phyloP scores from a whole-genome alignment of 2,797 vertebrate species.

The Parambassis ranga region DNA sequence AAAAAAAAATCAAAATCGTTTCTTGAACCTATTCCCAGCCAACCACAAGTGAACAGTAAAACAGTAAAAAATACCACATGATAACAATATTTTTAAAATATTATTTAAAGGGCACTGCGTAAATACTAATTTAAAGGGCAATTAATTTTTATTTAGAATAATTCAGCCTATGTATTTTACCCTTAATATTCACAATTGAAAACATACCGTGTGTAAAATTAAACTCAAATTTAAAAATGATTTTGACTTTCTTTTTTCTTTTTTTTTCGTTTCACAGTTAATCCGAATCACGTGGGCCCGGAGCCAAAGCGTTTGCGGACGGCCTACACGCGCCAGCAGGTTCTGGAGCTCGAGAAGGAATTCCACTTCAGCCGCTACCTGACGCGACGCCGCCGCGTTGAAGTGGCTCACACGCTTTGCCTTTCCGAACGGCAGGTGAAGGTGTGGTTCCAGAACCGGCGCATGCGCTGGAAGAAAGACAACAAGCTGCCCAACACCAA shows the following conservation, averaged over 20 bases:
- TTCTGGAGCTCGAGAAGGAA: conserved; percentile 95
- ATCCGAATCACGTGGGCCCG: conserved; percentile 88
- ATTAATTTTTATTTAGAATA: neutral
- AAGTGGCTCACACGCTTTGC: conserved; percentile 91
- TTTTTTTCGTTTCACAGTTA: conserved; percentile 82
- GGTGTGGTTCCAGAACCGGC: conserved; percentile 98
- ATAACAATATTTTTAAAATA: neutral
- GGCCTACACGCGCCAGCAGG: conserved; percentile 96
- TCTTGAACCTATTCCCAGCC: conserved; percentile 16
- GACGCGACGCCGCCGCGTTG: conserved; percentile 91
- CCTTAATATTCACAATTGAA: neutral
- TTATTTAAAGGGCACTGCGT: neutral
- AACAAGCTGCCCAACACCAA: conserved; percentile 92
- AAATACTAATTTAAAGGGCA: neutral
- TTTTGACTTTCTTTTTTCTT: neutral
- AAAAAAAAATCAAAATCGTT: conserved; percentile 18
- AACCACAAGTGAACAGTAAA: neutral
- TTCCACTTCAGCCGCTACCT: conserved; percentile 98
- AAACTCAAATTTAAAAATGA: neutral
- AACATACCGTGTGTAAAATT: neutral
- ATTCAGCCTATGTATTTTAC: neutral
- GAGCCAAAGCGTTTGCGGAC: conserved; percentile 95
- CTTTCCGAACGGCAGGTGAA: conserved; percentile 96
- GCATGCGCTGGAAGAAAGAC: conserved; percentile 99
- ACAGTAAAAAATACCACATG: neutral